These are phyloP conservation scores for Sebastes dallii DNA, from an alignment of 2,797 vertebrate species.

Conservation along the genomic window DNA sequence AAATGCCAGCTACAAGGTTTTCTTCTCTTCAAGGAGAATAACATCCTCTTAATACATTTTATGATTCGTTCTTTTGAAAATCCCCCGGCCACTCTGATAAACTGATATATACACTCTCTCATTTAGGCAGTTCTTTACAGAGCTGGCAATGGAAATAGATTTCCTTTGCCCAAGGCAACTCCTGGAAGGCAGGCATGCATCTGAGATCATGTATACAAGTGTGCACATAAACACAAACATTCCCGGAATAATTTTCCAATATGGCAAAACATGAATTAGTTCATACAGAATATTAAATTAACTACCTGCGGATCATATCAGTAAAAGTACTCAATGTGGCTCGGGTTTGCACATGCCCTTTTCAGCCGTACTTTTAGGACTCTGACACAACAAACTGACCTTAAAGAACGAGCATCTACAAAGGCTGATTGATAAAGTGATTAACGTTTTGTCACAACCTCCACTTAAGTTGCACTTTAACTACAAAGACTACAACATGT, in stretches of 20 bases:
- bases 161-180: slow-evolving; percentile 30
- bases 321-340: not conserved
- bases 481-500: not conserved
- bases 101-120: slow-evolving; percentile 8
- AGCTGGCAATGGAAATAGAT: slow-evolving; percentile 23
- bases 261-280: not conserved
- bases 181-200: slow-evolving; percentile 20
- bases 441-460: not conserved
- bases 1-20: slow-evolving; percentile 28
- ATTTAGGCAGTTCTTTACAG: slow-evolving; percentile 38
- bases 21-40: slow-evolving; percentile 34
- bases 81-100: slow-evolving; percentile 5
- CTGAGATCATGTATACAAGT: not conserved
- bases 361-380: not conserved
- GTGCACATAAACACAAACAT: slow-evolving; percentile 3
- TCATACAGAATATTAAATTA: not conserved
- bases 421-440: not conserved
- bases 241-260: not conserved
- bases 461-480: not conserved
- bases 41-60: slow-evolving; percentile 42
- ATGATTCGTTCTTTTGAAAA: slow-evolving; percentile 48
- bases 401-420: not conserved
- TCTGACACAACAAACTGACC: not conserved
- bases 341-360: not conserved
- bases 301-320: not conserved